Percentiles rank a stretch among this genome's conserved stretches.
Evolutionary conservation across 2,797 vertebrate genomes (phyloP).

Genomic region (Cynopterus sphinx): DNA sequence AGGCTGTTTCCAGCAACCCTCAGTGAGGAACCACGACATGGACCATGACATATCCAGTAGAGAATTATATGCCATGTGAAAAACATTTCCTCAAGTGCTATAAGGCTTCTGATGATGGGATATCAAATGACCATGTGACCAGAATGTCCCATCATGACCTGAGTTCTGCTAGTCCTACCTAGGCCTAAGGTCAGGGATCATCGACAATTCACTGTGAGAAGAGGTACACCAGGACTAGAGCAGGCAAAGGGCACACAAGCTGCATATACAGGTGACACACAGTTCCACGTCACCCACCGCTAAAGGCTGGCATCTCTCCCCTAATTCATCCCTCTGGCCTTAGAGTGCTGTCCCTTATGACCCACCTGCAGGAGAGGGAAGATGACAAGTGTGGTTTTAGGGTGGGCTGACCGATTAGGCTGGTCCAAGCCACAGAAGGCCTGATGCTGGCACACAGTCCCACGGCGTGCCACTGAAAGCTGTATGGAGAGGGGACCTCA

Average conservation of each 20-base stretch:
- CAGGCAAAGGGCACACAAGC: not conserved
- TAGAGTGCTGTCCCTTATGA: no score
- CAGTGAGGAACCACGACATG: not conserved
- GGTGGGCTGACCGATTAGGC: not conserved
- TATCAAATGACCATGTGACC: not conserved
- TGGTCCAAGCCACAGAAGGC: not conserved
- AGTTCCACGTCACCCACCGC: not conserved
- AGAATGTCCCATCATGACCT: not conserved
- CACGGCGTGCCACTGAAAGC: no score
- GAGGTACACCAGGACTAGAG: not conserved
- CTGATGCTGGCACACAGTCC: no score
- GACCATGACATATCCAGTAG: not conserved
- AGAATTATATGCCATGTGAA: not conserved
- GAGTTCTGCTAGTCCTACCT: not conserved
- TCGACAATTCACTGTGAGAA: no score
- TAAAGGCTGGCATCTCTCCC: not conserved
- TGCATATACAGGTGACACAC: not conserved
- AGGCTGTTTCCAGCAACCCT: not conserved
- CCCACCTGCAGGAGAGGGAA: not conserved
- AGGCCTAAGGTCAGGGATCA: not conserved
- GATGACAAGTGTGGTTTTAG: not conserved
- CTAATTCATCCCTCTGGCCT: not conserved
- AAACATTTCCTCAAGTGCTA: not conserved
- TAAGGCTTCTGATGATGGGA: not conserved
- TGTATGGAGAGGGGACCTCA: no score